Evolutionary conservation across 2,113 vertebrate species (phyloP).

Genomic region (Embiotoca jacksoni): DNA sequence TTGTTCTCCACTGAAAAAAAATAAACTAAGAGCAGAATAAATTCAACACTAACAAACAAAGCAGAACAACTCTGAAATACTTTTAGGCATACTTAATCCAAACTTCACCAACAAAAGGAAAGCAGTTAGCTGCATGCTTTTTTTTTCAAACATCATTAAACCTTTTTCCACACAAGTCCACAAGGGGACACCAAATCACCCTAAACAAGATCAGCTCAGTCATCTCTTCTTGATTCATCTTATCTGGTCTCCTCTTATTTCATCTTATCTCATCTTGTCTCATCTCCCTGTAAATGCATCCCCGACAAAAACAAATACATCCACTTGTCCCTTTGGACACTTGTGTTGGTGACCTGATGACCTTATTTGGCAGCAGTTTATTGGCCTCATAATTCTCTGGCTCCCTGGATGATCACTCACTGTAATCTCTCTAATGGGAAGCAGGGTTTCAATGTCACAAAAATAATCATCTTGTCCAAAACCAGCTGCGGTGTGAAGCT

Average conservation of each 20-base stretch:
- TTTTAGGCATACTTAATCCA: too few species aligned
- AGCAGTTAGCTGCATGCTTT: too few species aligned
- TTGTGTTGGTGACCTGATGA: not conserved
- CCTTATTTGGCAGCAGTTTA: conserved; percentile 13
- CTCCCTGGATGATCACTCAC: not conserved
- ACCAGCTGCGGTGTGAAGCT: too few species aligned
- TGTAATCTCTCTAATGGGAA: conserved; percentile 14
- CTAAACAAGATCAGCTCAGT: not conserved
- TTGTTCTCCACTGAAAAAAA: too few species aligned
- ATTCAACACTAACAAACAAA: too few species aligned
- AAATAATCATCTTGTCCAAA: not conserved
- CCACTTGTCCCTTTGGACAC: not conserved
- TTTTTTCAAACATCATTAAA: not conserved
- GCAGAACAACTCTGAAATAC: too few species aligned
- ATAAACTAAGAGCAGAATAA: too few species aligned
- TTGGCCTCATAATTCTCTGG: conserved; percentile 13
- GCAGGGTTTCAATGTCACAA: not conserved
- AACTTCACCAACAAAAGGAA: too few species aligned
- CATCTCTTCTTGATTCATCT: not conserved
- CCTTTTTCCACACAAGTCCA: not conserved
- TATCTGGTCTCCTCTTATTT: not conserved
- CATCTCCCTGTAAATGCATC: not conserved
- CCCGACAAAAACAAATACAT: not conserved
- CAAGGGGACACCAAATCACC: conserved; percentile 20
- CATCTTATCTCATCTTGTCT: not conserved